Evolutionary conservation across 2,888 invertebrate species (phyloP).

Genomic region (Neoitamus cyanurus): DNA sequence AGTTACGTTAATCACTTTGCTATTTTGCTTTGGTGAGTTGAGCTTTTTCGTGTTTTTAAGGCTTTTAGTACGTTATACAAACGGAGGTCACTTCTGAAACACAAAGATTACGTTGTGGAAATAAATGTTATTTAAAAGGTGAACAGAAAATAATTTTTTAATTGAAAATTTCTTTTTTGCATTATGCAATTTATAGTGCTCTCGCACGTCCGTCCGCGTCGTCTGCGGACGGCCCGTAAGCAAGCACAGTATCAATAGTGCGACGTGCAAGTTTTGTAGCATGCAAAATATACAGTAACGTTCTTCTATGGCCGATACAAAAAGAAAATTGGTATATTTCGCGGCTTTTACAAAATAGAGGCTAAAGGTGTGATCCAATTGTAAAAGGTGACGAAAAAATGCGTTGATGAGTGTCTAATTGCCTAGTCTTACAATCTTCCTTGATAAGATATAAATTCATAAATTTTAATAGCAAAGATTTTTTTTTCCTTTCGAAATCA

Average conservation of each 20-base stretch:
- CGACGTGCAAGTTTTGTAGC: neutral
- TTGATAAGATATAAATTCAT: neutral
- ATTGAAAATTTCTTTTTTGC: neutral
- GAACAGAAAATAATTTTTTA: neutral
- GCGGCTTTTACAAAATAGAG: neutral
- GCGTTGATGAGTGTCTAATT: neutral
- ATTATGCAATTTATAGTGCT: neutral
- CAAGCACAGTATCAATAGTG: neutral
- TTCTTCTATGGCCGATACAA: neutral
- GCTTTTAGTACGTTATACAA: conserved; percentile 5
- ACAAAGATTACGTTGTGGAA: conserved; percentile 5
- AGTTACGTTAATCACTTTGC: neutral
- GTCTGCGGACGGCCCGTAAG: neutral
- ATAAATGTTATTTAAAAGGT: neutral
- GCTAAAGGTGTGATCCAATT: neutral
- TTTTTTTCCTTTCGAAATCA: too few relatives aligned
- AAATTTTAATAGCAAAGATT: too few relatives aligned
- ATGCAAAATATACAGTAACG: neutral
- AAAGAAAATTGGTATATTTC: neutral
- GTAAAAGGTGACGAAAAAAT: neutral
- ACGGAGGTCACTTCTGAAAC: conserved; percentile 1
- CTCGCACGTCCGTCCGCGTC: neutral
- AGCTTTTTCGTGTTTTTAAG: conserved; percentile 5
- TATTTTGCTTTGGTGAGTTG: conserved; percentile 5
- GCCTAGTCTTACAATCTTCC: neutral